Evolutionary conservation across 2,797 vertebrate genomes (phyloP).

Genomic region (Eulemur albifrons): DNA sequence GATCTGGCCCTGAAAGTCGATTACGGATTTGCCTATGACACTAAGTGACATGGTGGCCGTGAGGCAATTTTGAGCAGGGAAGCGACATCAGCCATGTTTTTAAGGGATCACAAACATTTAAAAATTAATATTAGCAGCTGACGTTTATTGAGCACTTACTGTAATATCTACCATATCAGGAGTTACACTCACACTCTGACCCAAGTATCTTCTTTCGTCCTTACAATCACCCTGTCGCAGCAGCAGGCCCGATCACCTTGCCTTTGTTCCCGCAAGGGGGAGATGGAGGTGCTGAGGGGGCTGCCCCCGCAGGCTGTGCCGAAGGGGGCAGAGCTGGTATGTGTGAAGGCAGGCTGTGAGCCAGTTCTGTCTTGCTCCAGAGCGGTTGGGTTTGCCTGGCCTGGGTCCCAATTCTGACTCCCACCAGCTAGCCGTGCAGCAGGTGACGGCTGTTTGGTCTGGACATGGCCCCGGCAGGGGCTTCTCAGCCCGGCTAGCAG

Average conservation of each 20-base stretch:
- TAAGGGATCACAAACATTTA: not conserved
- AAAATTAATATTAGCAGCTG: not conserved
- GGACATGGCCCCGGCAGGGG: too few relatives aligned
- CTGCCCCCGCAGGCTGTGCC: not conserved
- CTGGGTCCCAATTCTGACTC: not conserved
- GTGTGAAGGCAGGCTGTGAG: not conserved
- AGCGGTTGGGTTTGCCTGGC: not conserved
- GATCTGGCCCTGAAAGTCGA: not conserved
- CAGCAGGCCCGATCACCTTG: not conserved
- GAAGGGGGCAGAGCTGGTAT: not conserved
- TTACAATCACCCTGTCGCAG: not conserved
- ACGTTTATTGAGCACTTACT: not conserved
- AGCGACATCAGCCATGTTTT: not conserved
- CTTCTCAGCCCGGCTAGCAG: not conserved
- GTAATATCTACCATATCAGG: not conserved
- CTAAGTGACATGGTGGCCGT: not conserved
- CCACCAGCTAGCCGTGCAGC: not conserved
- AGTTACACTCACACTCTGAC: not conserved
- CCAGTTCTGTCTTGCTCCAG: not conserved
- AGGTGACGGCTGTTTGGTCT: not conserved
- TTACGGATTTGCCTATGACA: not conserved
- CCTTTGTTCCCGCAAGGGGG: not conserved
- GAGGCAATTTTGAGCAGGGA: not conserved
- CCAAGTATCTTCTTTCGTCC: not conserved
- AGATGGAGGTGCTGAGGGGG: not conserved